phyloP scores from a whole-genome alignment of 2,797 vertebrate species.

The Lithobates sylvaticus region DNA sequence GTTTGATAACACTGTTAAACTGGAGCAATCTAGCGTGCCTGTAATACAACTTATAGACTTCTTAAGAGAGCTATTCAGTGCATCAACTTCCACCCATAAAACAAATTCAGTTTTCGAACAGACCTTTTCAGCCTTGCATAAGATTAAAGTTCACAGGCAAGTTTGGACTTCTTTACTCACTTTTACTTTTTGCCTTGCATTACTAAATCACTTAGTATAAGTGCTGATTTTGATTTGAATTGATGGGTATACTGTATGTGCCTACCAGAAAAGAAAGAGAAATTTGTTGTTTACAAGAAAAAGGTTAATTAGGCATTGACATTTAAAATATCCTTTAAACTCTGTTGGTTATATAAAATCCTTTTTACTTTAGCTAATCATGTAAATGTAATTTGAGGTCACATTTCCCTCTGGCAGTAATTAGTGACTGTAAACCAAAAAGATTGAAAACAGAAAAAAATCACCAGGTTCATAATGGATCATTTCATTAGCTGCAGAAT shows the following conservation, averaged over 20 bases:
- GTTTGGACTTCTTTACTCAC: neutral
- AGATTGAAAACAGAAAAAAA: slow-evolving; percentile 35
- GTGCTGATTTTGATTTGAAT: slow-evolving; percentile 17
- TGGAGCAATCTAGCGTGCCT: too few relatives aligned
- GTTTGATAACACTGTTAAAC: too few relatives aligned
- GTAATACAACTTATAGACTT: too few relatives aligned
- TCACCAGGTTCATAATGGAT: slow-evolving; percentile 24
- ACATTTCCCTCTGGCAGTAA: slow-evolving; percentile 49
- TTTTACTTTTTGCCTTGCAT: neutral
- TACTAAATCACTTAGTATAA: neutral
- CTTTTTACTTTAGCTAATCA: slow-evolving; percentile 55
- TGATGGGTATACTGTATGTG: slow-evolving; percentile 12
- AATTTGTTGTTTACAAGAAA: slow-evolving; percentile 50
- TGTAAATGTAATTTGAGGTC: slow-evolving; percentile 58
- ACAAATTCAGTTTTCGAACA: neutral
- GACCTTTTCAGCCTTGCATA: neutral
- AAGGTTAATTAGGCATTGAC: slow-evolving; percentile 59
- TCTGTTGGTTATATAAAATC: slow-evolving; percentile 46
- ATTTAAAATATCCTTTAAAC: slow-evolving; percentile 57
- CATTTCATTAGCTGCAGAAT: slow-evolving; percentile 46
- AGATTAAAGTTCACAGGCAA: neutral
- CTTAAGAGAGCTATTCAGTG: too few relatives aligned
- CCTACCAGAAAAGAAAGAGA: slow-evolving; percentile 13
- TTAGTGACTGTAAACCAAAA: slow-evolving; percentile 48
- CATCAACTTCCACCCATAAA: too few relatives aligned